These are phyloP conservation scores for Brotula barbata DNA, from an alignment of 2,797 vertebrate genomes.

Conservation along the genomic window DNA sequence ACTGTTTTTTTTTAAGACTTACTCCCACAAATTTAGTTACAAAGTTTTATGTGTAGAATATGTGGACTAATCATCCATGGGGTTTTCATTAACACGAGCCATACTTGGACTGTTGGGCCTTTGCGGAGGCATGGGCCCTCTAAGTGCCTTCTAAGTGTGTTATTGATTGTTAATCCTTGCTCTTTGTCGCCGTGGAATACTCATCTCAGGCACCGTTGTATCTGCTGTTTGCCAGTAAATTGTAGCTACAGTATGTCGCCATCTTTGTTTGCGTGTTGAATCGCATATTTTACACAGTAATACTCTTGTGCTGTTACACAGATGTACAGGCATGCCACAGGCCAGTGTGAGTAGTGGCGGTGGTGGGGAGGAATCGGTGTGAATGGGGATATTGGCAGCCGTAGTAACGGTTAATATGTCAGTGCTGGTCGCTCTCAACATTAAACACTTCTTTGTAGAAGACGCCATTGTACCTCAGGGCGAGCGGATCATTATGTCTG, in stretches of 20 bases:
- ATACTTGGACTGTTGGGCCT: no score
- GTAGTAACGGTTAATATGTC: constrained; percentile 26
- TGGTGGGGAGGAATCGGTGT: background rate
- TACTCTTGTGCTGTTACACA: constrained; percentile 18
- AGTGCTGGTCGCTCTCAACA: constrained; percentile 32
- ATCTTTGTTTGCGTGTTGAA: constrained; percentile 22
- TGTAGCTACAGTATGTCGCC: background rate
- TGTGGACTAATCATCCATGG: no score
- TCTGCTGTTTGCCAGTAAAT: constrained; percentile 35
- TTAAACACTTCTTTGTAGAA: constrained; percentile 48
- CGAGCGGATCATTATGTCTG: constrained; percentile 58
- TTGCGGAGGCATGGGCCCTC: no score
- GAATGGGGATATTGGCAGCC: constrained; percentile 23
- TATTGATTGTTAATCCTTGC: no score
- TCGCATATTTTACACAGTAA: constrained; percentile 1
- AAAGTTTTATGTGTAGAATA: no score
- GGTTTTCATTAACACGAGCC: no score
- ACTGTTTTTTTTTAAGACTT: no score
- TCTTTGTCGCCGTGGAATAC: constrained; percentile 10
- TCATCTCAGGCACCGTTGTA: background rate
- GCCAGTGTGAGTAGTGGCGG: constrained; percentile 4
- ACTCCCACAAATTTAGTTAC: no score
- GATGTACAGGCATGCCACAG: constrained; percentile 21
- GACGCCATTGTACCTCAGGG: constrained; percentile 45
- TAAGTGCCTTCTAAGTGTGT: no score